A percentile compares a stretch with the other conserved stretches of the same genome.
Conservation (phyloP, 2,797 vertebrate genomes). For the Eleutherodactylus coqui region DNA sequence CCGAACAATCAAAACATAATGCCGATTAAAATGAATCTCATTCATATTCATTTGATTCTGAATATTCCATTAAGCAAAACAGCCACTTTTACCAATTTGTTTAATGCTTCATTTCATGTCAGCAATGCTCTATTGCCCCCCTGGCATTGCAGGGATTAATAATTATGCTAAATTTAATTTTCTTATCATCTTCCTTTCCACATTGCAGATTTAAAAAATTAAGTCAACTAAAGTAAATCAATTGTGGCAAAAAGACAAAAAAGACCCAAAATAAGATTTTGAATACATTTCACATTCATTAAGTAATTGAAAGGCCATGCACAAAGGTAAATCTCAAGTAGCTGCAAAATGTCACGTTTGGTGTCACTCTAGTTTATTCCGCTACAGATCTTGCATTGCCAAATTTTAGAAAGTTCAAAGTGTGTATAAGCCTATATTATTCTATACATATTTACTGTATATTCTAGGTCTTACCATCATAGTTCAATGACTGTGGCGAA, state of each 20-base stretch:
- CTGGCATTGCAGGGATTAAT: constrained; percentile 60
- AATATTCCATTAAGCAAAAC: constrained; percentile 63
- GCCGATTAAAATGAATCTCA: constrained; percentile 52
- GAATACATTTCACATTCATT: constrained; percentile 41
- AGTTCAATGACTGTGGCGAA: neutral
- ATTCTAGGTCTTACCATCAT: neutral
- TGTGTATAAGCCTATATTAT: neutral
- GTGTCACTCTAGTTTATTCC: neutral
- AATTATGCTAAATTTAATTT: constrained; percentile 62
- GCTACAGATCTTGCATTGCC: neutral
- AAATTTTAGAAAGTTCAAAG: neutral
- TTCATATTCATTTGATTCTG: constrained; percentile 62
- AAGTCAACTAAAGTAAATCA: constrained; percentile 62
- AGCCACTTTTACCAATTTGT: constrained; percentile 60
- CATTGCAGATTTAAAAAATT: constrained; percentile 57
- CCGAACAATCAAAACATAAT: constrained; percentile 58
- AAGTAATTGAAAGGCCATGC: constrained; percentile 3
- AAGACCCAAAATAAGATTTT: constrained; percentile 39
- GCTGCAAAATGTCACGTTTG: neutral
- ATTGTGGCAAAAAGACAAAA: constrained; percentile 53
- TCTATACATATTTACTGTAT: neutral
- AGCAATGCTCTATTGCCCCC: constrained; percentile 59
- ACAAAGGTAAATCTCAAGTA: neutral
- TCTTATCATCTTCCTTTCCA: constrained; percentile 61
- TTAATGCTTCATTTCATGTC: constrained; percentile 61